phyloP scores from a whole-genome alignment of 1,140 invertebrate genomes.

The Steinernema feltiae region DNA sequence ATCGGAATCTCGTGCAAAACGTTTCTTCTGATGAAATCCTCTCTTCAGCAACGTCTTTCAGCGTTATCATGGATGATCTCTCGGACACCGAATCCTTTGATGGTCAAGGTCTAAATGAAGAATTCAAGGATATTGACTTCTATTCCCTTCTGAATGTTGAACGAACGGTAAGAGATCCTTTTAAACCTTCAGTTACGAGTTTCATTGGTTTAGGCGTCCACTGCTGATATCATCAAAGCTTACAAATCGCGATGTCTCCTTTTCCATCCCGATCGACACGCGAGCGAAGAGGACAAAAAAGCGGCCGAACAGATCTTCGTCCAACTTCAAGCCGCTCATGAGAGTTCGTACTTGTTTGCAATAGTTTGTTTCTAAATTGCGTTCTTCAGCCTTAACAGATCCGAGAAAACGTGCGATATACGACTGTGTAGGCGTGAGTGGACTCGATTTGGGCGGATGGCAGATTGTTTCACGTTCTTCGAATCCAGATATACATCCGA shows the following conservation, averaged over 20 bases:
- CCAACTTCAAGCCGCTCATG: conserved; percentile 45
- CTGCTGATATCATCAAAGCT: conserved; percentile 49
- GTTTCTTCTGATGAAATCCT: too few species aligned
- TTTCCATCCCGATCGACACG: conserved; percentile 55
- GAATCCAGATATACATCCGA: conserved; percentile 38
- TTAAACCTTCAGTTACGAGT: not conserved
- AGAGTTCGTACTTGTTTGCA: conserved; percentile 36
- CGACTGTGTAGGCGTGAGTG: conserved; percentile 48
- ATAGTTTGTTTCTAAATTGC: not conserved
- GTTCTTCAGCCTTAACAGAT: conserved; percentile 45
- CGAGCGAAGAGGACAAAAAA: conserved; percentile 46
- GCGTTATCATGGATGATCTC: not conserved
- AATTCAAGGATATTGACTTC: conserved; percentile 48
- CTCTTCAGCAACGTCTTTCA: not conserved
- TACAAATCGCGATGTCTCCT: conserved; percentile 51
- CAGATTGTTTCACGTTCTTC: conserved; percentile 22
- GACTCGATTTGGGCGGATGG: conserved; percentile 40
- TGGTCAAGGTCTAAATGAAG: conserved; percentile 34
- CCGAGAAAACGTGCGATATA: conserved; percentile 52
- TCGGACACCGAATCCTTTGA: conserved; percentile 18
- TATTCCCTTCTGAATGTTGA: conserved; percentile 53
- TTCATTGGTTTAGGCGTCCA: conserved; percentile 20
- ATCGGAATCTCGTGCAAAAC: not conserved
- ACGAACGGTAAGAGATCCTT: conserved; percentile 39
- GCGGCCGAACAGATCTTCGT: conserved; percentile 52